Conservation (phyloP, 2,888 invertebrate species). For the Eurois occulta region DNA sequence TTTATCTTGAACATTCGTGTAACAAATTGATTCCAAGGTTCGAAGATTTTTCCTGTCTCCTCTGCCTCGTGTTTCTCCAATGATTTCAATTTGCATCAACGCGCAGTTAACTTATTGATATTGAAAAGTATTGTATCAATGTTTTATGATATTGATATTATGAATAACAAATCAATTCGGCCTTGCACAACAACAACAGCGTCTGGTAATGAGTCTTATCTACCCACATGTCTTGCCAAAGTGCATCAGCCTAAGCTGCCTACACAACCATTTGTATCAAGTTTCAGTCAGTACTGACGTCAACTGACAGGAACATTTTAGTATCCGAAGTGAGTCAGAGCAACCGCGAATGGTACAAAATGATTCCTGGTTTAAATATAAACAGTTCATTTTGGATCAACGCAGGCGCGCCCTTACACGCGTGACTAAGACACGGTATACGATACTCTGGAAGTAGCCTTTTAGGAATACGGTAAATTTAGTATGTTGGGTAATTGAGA, state of each 20-base stretch:
- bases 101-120: conserved; percentile 31
- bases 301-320: conserved; percentile 40
- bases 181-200: conserved; percentile 51
- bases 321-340: conserved; percentile 60
- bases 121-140: conserved; percentile 48
- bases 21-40: conserved; percentile 1
- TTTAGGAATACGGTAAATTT: conserved; percentile 62
- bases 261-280: conserved; percentile 45
- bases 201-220: conserved; percentile 42
- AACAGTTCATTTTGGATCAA: conserved; percentile 61
- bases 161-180: conserved; percentile 51
- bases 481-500: conserved; percentile 64
- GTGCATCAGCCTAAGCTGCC: conserved; percentile 48
- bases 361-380: conserved; percentile 66
- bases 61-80: conserved; percentile 24
- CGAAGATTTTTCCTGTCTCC: neutral
- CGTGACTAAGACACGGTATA: conserved; percentile 65
- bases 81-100: conserved; percentile 33
- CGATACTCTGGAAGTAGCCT: conserved; percentile 55
- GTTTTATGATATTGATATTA: conserved; percentile 40
- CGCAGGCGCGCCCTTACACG: conserved; percentile 60
- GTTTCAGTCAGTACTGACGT: conserved; percentile 52
- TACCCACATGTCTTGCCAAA: conserved; percentile 51
- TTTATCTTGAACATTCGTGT: neutral
- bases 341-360: conserved; percentile 46